Conservation (phyloP, 2,888 invertebrate species). For the Agrotis puta region DNA sequence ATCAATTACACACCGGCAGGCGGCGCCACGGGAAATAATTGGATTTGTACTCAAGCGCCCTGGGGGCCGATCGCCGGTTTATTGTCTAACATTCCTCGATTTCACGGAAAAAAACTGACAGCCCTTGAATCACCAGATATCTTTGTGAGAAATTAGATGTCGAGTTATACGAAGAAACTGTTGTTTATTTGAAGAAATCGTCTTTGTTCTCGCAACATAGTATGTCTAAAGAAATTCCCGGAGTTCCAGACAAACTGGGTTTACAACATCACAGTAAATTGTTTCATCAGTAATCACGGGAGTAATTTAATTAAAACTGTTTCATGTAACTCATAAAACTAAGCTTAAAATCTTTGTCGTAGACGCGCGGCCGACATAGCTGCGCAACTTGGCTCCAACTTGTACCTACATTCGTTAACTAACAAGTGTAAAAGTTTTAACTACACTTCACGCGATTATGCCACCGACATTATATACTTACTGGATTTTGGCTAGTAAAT, state of each 20-base stretch:
- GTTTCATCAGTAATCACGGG: slow-evolving; percentile 72
- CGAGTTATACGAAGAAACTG: slow-evolving; percentile 58
- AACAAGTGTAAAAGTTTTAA: slow-evolving; percentile 78
- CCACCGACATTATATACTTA: slow-evolving; percentile 62
- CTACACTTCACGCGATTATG: slow-evolving; percentile 74
- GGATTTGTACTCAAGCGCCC: slow-evolving; percentile 84
- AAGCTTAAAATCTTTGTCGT: slow-evolving; percentile 78
- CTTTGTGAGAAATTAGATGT: slow-evolving; percentile 63
- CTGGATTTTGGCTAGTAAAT: slow-evolving; percentile 48
- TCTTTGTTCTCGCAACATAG: slow-evolving; percentile 34
- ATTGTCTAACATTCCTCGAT: slow-evolving; percentile 82
- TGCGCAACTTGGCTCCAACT: slow-evolving; percentile 73
- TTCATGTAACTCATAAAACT: slow-evolving; percentile 79
- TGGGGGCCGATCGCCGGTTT: slow-evolving; percentile 80
- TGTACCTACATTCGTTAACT: slow-evolving; percentile 74
- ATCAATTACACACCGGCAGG: slow-evolving; percentile 86
- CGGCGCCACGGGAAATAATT: slow-evolving; percentile 85
- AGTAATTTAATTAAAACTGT: slow-evolving; percentile 81
- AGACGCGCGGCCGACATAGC: slow-evolving; percentile 73
- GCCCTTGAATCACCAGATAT: slow-evolving; percentile 71
- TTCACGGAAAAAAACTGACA: slow-evolving; percentile 73
- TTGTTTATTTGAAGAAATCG: slow-evolving; percentile 57
- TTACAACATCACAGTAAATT: slow-evolving; percentile 69
- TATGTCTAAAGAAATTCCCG: slow-evolving; percentile 31
- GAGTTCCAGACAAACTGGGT: slow-evolving; percentile 54